These are phyloP conservation scores for Trinectes maculatus DNA, from an alignment of 2,113 vertebrate genomes.

Conservation along the genomic window DNA sequence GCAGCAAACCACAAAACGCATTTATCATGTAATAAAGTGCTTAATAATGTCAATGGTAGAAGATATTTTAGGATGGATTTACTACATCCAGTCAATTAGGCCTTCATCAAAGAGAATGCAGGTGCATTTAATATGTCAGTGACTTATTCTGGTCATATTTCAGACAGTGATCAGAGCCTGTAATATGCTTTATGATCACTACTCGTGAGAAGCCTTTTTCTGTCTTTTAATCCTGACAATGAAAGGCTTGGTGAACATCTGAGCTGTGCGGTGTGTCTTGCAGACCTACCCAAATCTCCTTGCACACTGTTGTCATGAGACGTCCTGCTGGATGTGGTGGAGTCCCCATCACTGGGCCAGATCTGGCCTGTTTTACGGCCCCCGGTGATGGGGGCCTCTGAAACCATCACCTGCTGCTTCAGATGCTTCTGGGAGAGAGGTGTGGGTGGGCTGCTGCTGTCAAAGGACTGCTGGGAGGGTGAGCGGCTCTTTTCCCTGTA, in stretches of 20 bases:
- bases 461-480: conserved; percentile 94
- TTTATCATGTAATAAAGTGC: too few species aligned
- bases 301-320: conserved; percentile 89
- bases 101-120: conserved; percentile 41
- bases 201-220: conserved; percentile 1
- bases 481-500: conserved; percentile 93
- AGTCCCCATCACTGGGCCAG: conserved; percentile 91
- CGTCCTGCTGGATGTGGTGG: conserved; percentile 81
- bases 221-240: conserved; percentile 23
- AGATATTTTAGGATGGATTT: conserved; percentile 27
- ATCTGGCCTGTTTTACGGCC: conserved; percentile 88
- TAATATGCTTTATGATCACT: conserved; percentile 20
- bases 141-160: conserved; percentile 17
- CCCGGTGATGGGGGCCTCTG: conserved; percentile 86
- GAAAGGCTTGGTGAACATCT: background rate
- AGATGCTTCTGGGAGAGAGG: conserved; percentile 90
- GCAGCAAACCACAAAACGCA: background rate
- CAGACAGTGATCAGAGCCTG: conserved; percentile 27
- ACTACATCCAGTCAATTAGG: background rate
- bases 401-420: conserved; percentile 85
- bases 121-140: conserved; percentile 44
- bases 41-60: background rate
- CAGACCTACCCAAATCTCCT: conserved; percentile 89
- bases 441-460: conserved; percentile 95
- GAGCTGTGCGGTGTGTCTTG: conserved; percentile 12